A percentile compares a stretch with the other conserved stretches of the same genome.
Conservation (phyloP, 64 coral and sea anemone genomes). For the Platygyra sinensis region DNA sequence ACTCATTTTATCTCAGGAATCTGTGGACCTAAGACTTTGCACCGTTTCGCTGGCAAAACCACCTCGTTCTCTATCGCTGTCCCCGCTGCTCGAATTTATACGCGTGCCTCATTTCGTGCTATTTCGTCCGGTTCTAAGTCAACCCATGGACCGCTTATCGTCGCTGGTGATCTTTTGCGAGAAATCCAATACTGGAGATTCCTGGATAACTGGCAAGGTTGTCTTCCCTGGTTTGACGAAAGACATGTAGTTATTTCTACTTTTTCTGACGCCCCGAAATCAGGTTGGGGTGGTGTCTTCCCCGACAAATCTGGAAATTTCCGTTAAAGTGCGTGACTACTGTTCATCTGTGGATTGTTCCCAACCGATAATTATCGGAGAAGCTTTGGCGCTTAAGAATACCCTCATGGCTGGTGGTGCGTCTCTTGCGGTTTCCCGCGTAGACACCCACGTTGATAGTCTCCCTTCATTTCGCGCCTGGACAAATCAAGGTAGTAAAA, state of each 20-base stretch:
- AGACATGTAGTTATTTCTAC: background rate
- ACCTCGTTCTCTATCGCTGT: constrained; percentile 57
- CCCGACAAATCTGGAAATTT: background rate
- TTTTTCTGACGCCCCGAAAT: constrained; percentile 38
- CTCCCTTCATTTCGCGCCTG: constrained; percentile 33
- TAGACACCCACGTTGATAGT: constrained; percentile 41
- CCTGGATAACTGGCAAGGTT: constrained; percentile 29
- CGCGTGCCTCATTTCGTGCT: constrained; percentile 33
- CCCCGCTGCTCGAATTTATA: constrained; percentile 29
- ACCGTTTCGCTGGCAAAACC: constrained; percentile 55
- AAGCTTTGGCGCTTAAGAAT: constrained; percentile 50
- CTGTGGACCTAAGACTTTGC: constrained; percentile 16
- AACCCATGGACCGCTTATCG: background rate
- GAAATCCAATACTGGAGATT: constrained; percentile 60
- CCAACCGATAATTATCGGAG: constrained; percentile 47
- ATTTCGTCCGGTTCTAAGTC: background rate
- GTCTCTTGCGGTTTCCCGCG: constrained; percentile 14
- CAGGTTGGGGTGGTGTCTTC: constrained; percentile 41
- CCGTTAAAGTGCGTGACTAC: constrained; percentile 31
- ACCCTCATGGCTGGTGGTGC: background rate
- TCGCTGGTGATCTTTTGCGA: background rate
- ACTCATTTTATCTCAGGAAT: background rate
- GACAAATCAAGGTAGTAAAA: constrained; percentile 48
- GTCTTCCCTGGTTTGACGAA: constrained; percentile 52
- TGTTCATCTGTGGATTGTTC: constrained; percentile 16